Evolutionary conservation across 2,113 vertebrate genomes (phyloP), one percentile per base, ranked within the genome.

Genomic region (Aptenodytes forsteri): DNA sequence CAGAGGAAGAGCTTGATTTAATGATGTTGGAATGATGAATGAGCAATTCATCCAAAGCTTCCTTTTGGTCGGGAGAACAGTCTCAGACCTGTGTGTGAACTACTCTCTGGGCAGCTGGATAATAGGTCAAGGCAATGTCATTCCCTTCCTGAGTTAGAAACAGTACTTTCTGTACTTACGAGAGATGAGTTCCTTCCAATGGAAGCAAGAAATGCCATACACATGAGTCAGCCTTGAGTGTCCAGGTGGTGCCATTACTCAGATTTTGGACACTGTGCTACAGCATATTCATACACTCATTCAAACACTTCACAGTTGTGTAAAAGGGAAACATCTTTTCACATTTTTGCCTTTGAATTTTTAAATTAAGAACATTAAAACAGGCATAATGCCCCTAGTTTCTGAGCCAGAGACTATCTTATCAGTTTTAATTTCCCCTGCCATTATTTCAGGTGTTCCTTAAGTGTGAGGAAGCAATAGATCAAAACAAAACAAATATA

Each of bases 201-300:
- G 79, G 93, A 93, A 97, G 91, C 95, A 96, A 98, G 93, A 98
- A 97, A 96, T 92, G 90, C 89, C 92, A 90, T 90, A 94, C 64
- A 91, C 75, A 98, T 98, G 98, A 98, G 98, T 98, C 98, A 98
- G 97, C 73, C 72, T 95, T 96, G 93, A 96, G 96, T 47, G 50
- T 97, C 97, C 98, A 98, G 98, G 98, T 98, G 98, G 98, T 98
- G 85, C 87, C 40, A 97, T 97, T 98, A 97, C 91, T 97, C 97
- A 97, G 59, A 91, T 95, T 93, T 98, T 96, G 95, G 95, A 98
- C 96, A 78, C 95, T 95, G 85, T 78, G 81, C 93, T 93, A n/a
- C 46, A 97, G 89, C 76, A 96, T 95, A 94, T 93, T 97, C 94
- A 98, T 92, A 88, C 61, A 54, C 70, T 91, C 64, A 75, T 81